Base-by-base conservation (phyloP, 2,888 invertebrate species). In the Barypeithes pellucidus region DNA sequence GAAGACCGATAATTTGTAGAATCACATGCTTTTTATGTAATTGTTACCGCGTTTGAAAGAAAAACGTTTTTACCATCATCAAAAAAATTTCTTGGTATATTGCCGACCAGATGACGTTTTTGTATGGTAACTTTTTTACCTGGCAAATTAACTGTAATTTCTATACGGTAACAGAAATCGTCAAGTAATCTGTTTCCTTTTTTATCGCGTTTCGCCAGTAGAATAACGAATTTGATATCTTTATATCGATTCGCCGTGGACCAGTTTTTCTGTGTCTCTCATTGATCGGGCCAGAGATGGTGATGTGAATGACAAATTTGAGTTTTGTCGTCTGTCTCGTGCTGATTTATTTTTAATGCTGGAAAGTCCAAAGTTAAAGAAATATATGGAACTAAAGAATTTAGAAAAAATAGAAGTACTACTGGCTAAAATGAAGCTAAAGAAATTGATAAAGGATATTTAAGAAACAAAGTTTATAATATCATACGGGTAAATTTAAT, bases 241-340 rank as follows among this genome's bases (percentile, higher is more conserved):
- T 81, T 82, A 84, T 84, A 74, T 74, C 70, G 80, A 77, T 73
- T 77, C 76, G 76, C 72, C 77, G 75, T 78, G 78, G 81, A 81
- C 84, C 79, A 83, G 82, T 83, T 83, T 84, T 83, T 84, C 78
- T 73, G 43, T 63, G 70, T 59, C 72, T 77, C 76, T 76, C 78
- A 69, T 73, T 66, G 73, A 72, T 81, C 79, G 80, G 80, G 79
- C 79, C 77, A 73, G 67, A 72, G 70, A 65, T 72, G 71, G 81
- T 78, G 79, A 72, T 77, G 75, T 77, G 83, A 82, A 83, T 83
- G 82, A 82, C 83, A 82, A 82, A 83, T 82, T 78, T 73, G 73
- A 69, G 67, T 70, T 71, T 71, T 74, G 70, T 74, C 66, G 73
- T 73, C 70, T 67, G 66, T 70, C 67, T 62, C 61, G 29, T 62